A percentile compares a stretch with the other conserved stretches of the same genome.
phyloP scores from a whole-genome alignment of 1,140 invertebrate species.

The Zaprionus africanus region DNA sequence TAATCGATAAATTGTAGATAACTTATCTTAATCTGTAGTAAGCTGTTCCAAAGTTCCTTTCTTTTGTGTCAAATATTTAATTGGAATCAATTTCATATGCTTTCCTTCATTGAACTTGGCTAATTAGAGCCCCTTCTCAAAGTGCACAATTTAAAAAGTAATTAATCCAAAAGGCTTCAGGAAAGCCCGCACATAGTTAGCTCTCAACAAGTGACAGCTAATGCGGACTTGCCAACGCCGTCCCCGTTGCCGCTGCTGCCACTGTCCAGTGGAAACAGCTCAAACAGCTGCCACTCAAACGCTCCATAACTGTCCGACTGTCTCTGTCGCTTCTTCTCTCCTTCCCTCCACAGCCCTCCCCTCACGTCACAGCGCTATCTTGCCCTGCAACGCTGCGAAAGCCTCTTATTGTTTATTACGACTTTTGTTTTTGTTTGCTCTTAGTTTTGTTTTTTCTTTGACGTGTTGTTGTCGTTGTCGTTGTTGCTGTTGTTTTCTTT shows the following conservation, averaged over 20 bases:
- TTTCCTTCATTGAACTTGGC: neutral
- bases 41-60: neutral
- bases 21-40: too few species aligned
- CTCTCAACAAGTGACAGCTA: constrained; percentile 11
- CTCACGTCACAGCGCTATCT: constrained; percentile 1
- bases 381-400: neutral
- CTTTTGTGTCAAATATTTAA: neutral
- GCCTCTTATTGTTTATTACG: constrained; percentile 31
- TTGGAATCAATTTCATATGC: neutral
- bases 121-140: neutral
- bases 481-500: constrained; percentile 4
- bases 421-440: constrained; percentile 5
- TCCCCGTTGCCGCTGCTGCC: neutral
- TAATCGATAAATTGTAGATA: neutral
- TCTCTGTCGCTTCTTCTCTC: neutral
- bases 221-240: neutral
- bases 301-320: constrained; percentile 11
- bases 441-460: constrained; percentile 16
- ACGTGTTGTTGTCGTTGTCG: constrained; percentile 5
- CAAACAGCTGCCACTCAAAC: constrained; percentile 6
- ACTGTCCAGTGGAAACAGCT: constrained; percentile 22
- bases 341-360: neutral
- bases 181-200: neutral
- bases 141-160: constrained; percentile 9
- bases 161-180: constrained; percentile 4